Evolutionary conservation across 2,113 vertebrate species (phyloP), one percentile per base, ranked within the genome.

Genomic region (Scopus umbretta): DNA sequence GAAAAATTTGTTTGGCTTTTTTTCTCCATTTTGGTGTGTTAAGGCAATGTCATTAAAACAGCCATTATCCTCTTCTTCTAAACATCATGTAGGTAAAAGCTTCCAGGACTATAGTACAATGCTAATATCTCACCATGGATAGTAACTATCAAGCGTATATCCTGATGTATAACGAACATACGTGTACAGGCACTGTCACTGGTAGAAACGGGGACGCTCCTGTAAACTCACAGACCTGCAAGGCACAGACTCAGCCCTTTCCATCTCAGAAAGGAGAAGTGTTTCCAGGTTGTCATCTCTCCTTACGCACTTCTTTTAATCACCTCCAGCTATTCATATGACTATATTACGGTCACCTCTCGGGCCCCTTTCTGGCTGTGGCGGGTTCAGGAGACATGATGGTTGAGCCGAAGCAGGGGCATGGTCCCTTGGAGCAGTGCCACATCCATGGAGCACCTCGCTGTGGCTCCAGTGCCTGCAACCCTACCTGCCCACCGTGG

Each of bases 391-490:
- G 58, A 40, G 32, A 5, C 19, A 11, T 0, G 0, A 9, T 3
- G 73, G 70, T 21, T 79, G 66, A 92, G 63, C 30, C 58, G 22
- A 56, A 34, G 65, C 14, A 30, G 38, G 29, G n/a, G 3, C 30
- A 29, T 29, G n/a, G 20, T 55, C 13, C 59, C 71, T 11, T 22
- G 30, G 56, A n/a, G 52, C 32, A 12, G 21, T 32, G 50, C 11
- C 61, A 6, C 1, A 0, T 56, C 61, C n/a, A 1, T 18, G n/a
- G 40, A 68, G 6, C 25, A 8, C 6, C 61, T 71, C 1, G 0
- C n/a, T 16, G 72, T 18, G 63, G 16, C 47, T 78, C 27, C 40
- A 18, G 55, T 74, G 26, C 73, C 25, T 36, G 30, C 32, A 45
- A 1, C 16, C 53, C 50, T 32, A 1, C 23, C 27, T 30, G 26